Evolutionary conservation across 1,140 invertebrate genomes (phyloP).

Genomic region (Musca vetustissima): DNA sequence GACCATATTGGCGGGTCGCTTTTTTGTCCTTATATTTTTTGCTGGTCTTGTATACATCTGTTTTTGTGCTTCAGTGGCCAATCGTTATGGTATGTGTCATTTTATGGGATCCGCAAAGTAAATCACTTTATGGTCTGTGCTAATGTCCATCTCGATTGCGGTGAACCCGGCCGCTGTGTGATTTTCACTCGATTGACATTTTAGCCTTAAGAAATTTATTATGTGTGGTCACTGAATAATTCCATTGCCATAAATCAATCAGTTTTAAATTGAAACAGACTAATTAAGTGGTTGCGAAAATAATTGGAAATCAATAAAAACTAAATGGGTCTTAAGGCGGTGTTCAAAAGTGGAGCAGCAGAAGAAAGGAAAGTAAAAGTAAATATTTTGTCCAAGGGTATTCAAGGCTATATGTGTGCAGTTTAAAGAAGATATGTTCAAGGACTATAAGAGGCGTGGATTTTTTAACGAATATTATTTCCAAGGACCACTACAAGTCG

Average conservation of each 20-base stretch:
- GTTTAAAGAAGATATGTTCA: no score
- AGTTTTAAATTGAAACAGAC: constrained; percentile 16
- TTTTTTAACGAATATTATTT: no score
- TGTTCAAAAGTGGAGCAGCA: no score
- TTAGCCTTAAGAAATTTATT: constrained; percentile 18
- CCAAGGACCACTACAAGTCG: no score
- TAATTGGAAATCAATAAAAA: constrained; percentile 9
- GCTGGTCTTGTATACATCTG: no score
- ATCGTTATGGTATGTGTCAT: constrained; percentile 11
- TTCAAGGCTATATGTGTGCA: no score
- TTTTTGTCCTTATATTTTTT: no score
- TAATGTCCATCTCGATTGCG: neutral
- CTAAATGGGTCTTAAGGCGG: neutral
- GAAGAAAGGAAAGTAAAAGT: no score
- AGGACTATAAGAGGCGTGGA: no score
- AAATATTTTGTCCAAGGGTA: no score
- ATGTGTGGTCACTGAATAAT: constrained; percentile 16
- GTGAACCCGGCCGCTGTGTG: neutral
- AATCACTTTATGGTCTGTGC: constrained; percentile 17
- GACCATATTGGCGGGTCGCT: no score
- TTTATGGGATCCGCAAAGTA: constrained; percentile 4
- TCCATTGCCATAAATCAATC: constrained; percentile 9
- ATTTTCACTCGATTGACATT: constrained; percentile 10
- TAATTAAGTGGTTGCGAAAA: constrained; percentile 11
- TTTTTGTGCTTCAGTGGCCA: no score